A percentile compares a stretch with the other conserved stretches of the same genome.
Conservation (phyloP, 92 coral and sea anemone species). For the Muricea muricata region DNA sequence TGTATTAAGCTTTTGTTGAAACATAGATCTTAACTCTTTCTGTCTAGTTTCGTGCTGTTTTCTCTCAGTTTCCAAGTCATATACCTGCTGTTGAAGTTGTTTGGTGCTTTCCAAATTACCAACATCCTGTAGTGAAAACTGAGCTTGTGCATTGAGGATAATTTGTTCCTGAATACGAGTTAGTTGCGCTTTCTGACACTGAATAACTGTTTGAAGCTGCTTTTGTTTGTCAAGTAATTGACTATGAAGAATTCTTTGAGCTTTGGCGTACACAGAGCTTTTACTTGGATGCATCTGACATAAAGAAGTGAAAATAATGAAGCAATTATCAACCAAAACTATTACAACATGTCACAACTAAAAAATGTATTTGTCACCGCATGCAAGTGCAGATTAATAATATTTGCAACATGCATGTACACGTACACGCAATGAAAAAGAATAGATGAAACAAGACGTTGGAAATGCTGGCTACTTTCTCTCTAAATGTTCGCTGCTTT, state of each 20-base stretch:
- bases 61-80: constrained; percentile 36
- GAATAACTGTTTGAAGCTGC: constrained; percentile 72
- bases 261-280: constrained; percentile 62
- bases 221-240: constrained; percentile 83
- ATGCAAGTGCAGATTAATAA: too few relatives aligned
- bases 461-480: too few relatives aligned
- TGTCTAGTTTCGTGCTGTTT: constrained; percentile 46
- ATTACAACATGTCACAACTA: too few relatives aligned
- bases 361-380: too few relatives aligned
- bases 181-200: constrained; percentile 79
- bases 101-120: constrained; percentile 14
- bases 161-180: constrained; percentile 87
- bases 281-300: background rate
- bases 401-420: too few relatives aligned
- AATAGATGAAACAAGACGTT: too few relatives aligned
- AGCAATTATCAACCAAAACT: too few relatives aligned
- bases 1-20: background rate
- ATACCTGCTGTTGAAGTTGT: constrained; percentile 36
- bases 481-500: too few relatives aligned
- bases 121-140: constrained; percentile 62
- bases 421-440: too few relatives aligned
- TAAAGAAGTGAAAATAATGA: background rate
- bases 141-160: constrained; percentile 90
- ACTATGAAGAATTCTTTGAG: constrained; percentile 84
- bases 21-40: background rate